Evolutionary conservation across 2,113 vertebrate genomes (phyloP).

Genomic region (Mastomys coucha): DNA sequence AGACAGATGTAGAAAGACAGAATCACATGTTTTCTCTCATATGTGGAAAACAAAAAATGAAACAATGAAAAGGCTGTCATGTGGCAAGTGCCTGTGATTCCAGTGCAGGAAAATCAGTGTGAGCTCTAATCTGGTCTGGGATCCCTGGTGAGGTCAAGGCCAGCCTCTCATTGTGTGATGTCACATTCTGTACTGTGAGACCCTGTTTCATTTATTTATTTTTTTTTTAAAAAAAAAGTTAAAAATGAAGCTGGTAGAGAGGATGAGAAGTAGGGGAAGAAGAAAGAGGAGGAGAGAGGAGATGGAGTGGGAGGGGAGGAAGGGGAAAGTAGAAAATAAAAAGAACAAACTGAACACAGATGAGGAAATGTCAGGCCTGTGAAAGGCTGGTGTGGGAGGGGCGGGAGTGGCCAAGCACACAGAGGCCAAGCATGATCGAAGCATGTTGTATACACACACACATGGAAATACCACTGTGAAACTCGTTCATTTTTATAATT

Average conservation of each 20-base stretch:
- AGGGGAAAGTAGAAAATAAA: not conserved
- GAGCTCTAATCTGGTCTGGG: not conserved
- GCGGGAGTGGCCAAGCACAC: not conserved
- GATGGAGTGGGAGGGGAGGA: not conserved
- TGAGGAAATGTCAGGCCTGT: not conserved
- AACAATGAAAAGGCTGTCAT: not conserved
- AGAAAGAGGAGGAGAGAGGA: not conserved
- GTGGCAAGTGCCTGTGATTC: not conserved
- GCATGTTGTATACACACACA: not conserved
- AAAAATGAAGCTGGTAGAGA: not conserved
- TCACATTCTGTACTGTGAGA: not conserved
- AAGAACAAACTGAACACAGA: not conserved
- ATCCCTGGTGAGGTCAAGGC: not conserved
- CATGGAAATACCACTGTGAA: not conserved
- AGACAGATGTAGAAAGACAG: not conserved
- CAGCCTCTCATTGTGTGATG: not conserved
- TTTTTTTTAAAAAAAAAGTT: not conserved
- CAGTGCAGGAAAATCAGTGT: not conserved
- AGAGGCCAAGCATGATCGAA: not conserved
- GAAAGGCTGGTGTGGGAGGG: not conserved
- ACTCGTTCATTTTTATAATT: not conserved
- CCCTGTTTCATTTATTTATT: not conserved
- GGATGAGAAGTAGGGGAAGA: not conserved
- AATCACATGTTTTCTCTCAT: not conserved
- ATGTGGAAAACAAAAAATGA: not conserved